Base-by-base conservation (phyloP, 2,888 invertebrate genomes). In the Tridacna gigas region DNA sequence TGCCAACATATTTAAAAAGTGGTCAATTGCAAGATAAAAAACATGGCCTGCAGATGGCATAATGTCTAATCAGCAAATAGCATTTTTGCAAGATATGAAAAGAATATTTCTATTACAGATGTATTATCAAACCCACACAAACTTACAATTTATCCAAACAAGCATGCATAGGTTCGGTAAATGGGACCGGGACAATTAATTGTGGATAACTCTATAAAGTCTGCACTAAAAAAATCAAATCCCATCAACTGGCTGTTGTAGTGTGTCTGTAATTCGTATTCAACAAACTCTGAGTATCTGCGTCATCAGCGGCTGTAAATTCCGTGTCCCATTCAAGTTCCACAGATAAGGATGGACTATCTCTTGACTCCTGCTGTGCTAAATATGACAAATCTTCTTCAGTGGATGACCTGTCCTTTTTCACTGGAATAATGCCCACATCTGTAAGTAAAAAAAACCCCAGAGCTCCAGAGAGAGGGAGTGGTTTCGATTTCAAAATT, bases 281-380 rank as follows among this genome's bases (percentile, higher is more conserved):
- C 15, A 86, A 77, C 48, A 87, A 60, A 69, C 76, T 83, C 37
- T 85, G 85, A 78, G 83, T 85, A 74, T 86, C 86, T 77, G 71
- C 56, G 47, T 90, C 90, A 45, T 92, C 91, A 5, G 92, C 90
- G 45, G 91, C 91, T 12, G 91, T 90, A 86, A 92, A 93, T 80
- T 92, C 92, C 82, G 91, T 91, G 79, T 93, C 93, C 92, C 92
- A 92, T 51, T 93, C 93, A 74, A 88, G 88, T 51, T 92, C 92
- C 67, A 90, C 86, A 37, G 82, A 85, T 20, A 85, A 78, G 63
- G 63, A 87, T 65, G 84, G 89, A 80, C 88, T 88, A 20, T 84
- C 88, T 47, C 86, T 78, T 15, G 67, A 66, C 67, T 83, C 84
- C 25, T 76, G 80, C 47, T 77, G 71, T 18, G 82, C 77, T 26